Conservation (phyloP, 2,113 vertebrate species). For the Pseudorasbora parva region DNA sequence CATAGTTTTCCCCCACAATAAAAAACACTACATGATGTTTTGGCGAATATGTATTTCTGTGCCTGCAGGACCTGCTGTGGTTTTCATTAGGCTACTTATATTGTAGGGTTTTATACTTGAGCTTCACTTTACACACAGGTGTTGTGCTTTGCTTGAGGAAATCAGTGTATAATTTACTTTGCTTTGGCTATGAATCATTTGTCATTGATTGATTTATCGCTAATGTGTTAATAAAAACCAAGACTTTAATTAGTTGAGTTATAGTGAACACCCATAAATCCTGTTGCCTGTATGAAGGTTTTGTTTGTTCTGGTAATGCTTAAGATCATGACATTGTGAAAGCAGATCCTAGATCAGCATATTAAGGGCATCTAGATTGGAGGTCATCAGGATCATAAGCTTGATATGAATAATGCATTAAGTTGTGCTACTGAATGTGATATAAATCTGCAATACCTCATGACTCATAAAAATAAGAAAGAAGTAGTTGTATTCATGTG, state of each 20-base stretch:
- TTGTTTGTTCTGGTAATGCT: slow-evolving; percentile 16
- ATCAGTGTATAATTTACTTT: too few relatives aligned
- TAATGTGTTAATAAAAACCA: background rate
- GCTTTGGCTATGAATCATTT: background rate
- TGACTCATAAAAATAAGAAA: slow-evolving; percentile 9
- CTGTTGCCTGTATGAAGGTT: background rate
- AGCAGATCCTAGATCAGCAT: slow-evolving; percentile 23
- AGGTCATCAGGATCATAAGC: slow-evolving; percentile 26
- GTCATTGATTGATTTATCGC: background rate
- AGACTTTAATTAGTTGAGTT: background rate
- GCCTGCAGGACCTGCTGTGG: background rate
- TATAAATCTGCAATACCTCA: slow-evolving; percentile 9
- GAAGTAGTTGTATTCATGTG: background rate
- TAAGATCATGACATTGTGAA: background rate
- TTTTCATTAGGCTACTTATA: background rate
- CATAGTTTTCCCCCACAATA: background rate
- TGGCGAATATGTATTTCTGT: background rate
- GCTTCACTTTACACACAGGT: background rate
- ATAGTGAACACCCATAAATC: background rate
- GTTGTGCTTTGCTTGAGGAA: background rate
- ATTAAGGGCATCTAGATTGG: slow-evolving; percentile 10
- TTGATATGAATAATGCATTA: slow-evolving; percentile 34
- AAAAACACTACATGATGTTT: background rate
- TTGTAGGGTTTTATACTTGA: background rate
- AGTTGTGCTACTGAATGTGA: background rate